Percentiles rank a stretch among this genome's conserved stretches.
These are phyloP conservation scores for Pterobdella sp. DNA, from an alignment of 2,888 invertebrate genomes.

Conservation along the genomic window DNA sequence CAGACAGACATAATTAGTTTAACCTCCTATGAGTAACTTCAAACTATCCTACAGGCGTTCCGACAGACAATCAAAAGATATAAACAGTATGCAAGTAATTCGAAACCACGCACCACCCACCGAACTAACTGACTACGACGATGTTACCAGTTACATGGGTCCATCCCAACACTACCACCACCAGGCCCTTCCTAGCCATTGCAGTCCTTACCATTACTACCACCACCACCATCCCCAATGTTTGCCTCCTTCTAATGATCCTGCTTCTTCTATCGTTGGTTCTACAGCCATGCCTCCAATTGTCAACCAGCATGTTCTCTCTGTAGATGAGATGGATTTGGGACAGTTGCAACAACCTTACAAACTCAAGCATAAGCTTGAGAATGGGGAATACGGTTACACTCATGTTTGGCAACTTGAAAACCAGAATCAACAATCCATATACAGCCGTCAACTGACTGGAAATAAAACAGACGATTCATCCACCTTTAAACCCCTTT, in stretches of 20 bases:
- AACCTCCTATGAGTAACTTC: too few species aligned
- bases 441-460: neutral
- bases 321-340: neutral
- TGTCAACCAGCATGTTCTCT: slow-evolving; percentile 4
- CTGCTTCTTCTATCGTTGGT: neutral
- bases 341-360: slow-evolving; percentile 25
- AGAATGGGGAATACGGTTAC: slow-evolving; percentile 34
- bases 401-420: slow-evolving; percentile 35
- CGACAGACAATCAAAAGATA: neutral
- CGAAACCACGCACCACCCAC: slow-evolving; percentile 19
- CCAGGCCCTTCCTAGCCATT: slow-evolving; percentile 11
- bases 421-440: slow-evolving; percentile 5
- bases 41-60: neutral
- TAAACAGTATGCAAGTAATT: slow-evolving; percentile 9
- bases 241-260: neutral
- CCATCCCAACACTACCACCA: slow-evolving; percentile 6
- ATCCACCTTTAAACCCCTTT: neutral
- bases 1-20: too few species aligned
- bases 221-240: slow-evolving; percentile 11
- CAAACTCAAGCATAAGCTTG: slow-evolving; percentile 29
- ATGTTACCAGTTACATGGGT: slow-evolving; percentile 7
- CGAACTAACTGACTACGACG: slow-evolving; percentile 26
- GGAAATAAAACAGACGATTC: neutral
- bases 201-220: slow-evolving; percentile 18
- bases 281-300: neutral